Percentiles rank a stretch among this genome's conserved stretches.
phyloP scores from a whole-genome alignment of 2,797 vertebrate genomes.

The Spea hammondii region DNA sequence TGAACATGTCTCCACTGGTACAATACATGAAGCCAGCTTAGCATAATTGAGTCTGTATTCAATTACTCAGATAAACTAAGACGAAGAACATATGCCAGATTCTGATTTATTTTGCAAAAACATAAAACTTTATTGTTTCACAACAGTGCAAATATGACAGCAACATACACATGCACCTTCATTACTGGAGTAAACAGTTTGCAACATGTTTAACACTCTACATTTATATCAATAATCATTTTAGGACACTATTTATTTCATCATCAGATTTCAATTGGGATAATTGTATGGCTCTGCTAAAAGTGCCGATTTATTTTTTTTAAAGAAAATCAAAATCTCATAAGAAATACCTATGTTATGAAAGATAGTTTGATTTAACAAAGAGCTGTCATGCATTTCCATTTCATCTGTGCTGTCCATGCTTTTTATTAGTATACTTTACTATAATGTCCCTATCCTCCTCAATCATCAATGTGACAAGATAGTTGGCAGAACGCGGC shows the following conservation, averaged over 20 bases:
- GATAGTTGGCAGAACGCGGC: conserved; percentile 50
- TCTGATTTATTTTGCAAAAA: conserved; percentile 31
- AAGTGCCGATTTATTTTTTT: conserved; percentile 8
- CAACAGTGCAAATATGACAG: conserved; percentile 24
- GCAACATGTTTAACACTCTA: neutral
- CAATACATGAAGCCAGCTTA: neutral
- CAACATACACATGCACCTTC: conserved; percentile 22
- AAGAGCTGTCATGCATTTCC: neutral
- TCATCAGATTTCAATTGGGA: conserved; percentile 10
- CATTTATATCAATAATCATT: neutral
- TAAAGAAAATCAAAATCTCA: conserved; percentile 23
- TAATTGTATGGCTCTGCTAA: neutral
- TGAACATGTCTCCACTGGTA: neutral
- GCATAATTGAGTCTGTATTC: neutral
- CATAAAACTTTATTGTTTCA: conserved; percentile 40
- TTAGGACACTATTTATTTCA: conserved; percentile 3
- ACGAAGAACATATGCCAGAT: neutral
- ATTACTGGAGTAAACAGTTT: neutral
- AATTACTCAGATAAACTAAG: neutral
- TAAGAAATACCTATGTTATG: accelerated
- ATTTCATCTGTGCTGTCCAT: neutral
- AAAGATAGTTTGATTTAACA: conserved; percentile 21
- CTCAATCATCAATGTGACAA: neutral
- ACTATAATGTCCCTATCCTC: neutral
- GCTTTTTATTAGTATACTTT: neutral